Evolutionary conservation across 2,797 vertebrate species (phyloP), one percentile per base, ranked within the genome.

Genomic region (Trematomus bernacchii): DNA sequence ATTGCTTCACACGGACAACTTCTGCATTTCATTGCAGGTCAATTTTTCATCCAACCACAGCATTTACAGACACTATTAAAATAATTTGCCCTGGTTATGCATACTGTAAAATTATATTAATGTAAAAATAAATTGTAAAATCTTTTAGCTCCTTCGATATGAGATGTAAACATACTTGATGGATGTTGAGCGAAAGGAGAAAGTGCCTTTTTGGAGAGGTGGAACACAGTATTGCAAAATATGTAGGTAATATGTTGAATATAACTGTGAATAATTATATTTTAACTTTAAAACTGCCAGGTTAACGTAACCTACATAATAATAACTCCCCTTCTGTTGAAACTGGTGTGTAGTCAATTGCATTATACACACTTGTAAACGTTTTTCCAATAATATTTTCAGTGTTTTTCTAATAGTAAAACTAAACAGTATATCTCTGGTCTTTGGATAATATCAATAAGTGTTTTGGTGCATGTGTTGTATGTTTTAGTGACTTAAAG

Each of bases 271-370:
- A 55, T 80, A 37, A 63, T 21, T 64, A 27, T 33, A 37, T 61
- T 68, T 75, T 14, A 60, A 72, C 27, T 74, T 19, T 23, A 59
- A 67, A 46, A 43, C 40, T 63, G 21, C 53, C 58, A 68, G 47
- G 50, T 67, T 61, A 53, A 65, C 12, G 27, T 19, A 3, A 57
- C 30, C 14, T n/a, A n/a, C n/a, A 40, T 42, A 37, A 3, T 30
- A 27, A 9, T 13, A 10, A 13, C 14, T 33, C 33, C 48, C 40
- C 42, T n/a, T 53, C 15, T 51, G 19, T 62, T 76, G 21, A 58
- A 67, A 42, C 10, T 43, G 13, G 4, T 66, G n/a, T 51, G 18
- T 43, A 63, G 10, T 54, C 48, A 58, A 57, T 27, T 1, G 1
- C 43, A 15, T 5, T 23, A 21, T 4, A 58, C 12, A 65, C 16